phyloP scores from a whole-genome alignment of 2,888 invertebrate species.

The Acrobasis consociella region DNA sequence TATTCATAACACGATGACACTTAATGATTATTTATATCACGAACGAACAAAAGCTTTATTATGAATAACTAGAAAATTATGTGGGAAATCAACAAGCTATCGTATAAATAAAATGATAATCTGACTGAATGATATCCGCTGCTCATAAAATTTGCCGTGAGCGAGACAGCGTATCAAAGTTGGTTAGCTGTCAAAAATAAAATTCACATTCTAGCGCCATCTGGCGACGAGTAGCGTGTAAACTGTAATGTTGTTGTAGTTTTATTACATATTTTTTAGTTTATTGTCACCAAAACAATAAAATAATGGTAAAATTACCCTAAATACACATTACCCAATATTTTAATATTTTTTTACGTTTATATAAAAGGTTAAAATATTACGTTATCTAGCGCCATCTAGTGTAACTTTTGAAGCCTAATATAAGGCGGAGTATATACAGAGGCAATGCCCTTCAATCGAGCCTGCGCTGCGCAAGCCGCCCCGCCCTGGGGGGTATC shows the following conservation, averaged over 20 bases:
- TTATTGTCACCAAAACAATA: not conserved
- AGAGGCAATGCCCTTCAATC: not conserved
- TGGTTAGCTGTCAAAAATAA: constrained; percentile 4
- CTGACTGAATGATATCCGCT: not conserved
- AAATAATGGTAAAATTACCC: not conserved
- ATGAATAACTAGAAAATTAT: constrained; percentile 5
- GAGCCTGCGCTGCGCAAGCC: constrained; percentile 9
- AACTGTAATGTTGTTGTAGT: not conserved
- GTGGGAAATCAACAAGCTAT: constrained; percentile 13
- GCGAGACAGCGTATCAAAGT: constrained; percentile 3
- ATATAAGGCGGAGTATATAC: constrained; percentile 1
- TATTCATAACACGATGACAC: constrained; percentile 23
- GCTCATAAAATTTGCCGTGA: not conserved
- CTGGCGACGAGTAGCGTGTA: constrained; percentile 11
- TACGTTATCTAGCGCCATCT: not conserved
- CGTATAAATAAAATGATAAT: not conserved
- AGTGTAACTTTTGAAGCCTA: not conserved
- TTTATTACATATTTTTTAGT: not conserved
- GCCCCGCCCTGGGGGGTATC: constrained; percentile 1
- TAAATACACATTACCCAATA: not conserved
- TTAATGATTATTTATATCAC: constrained; percentile 8
- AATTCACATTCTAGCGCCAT: constrained; percentile 4
- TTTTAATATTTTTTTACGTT: not conserved
- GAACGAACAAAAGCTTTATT: not conserved
- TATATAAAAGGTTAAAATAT: not conserved